Base-by-base conservation (phyloP, 2,797 vertebrate genomes). In the Enteromius paludinosus region DNA sequence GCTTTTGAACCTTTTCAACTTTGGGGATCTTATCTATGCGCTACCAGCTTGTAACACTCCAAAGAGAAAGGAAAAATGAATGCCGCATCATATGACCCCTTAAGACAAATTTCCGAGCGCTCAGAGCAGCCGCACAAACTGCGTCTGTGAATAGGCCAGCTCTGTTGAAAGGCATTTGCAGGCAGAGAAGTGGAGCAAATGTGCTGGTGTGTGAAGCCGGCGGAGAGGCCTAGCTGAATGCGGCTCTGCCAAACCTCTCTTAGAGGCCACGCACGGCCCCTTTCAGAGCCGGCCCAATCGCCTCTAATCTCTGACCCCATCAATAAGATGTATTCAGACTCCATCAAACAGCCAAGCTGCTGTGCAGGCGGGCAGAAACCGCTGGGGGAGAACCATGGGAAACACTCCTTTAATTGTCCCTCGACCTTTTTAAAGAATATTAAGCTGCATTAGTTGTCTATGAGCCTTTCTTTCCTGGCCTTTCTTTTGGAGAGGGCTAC, bases 281-380 rank as follows among this genome's bases (percentile, higher is more conserved):
- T 93, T 92, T 93, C 89, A 89, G 87, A 89, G 87, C 84, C 87
- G 78, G 91, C 91, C 90, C 85, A 87, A 90, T 90, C 90, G 90
- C 90, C 89, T 91, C 93, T 95, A 94, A 95, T 94, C 94, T 93
- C 91, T 94, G 94, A 94, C 94, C 93, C 93, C 93, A 94, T 94
- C 94, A 94, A 94, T 94, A 94, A 94, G 93, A 94, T 91, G 91
- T 91, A 93, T 94, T 95, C 92, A 95, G 91, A 93, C 90, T 92
- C 92, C 92, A 93, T 95, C 92, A 94, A 93, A 93, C 92, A 91
- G 93, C 92, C 66, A 85, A 90, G 91, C 87, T 90, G 92, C 89
- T 93, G 93, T 91, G 93, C 91, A 92, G 89, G 89, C 93, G 88
- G 90, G 78, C 88, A 77, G 73, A 84, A 90, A 88, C 91, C 92